These are phyloP conservation scores for Allygus modestus DNA, from an alignment of 2,888 invertebrate genomes.

Conservation along the genomic window DNA sequence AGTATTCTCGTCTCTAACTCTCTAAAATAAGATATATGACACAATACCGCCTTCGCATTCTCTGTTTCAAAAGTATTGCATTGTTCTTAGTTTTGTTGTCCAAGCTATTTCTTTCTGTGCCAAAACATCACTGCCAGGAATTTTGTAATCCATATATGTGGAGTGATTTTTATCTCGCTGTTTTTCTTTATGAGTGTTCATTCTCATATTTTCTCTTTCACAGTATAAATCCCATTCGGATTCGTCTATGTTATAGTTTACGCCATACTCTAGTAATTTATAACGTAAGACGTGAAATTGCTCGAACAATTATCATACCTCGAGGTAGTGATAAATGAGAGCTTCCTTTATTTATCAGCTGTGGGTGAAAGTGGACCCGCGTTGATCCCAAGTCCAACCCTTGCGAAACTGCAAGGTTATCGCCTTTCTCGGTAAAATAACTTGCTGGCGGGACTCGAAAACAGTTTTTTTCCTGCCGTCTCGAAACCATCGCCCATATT, in stretches of 20 bases:
- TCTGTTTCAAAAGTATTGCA: constrained; percentile 15
- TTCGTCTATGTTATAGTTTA: too few relatives aligned
- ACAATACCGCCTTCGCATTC: neutral
- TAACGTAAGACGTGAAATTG: too few relatives aligned
- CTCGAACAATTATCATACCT: too few relatives aligned
- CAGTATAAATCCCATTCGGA: too few relatives aligned
- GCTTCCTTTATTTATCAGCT: too few relatives aligned
- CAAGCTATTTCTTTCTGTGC: constrained; percentile 19
- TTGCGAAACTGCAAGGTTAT: constrained; percentile 3
- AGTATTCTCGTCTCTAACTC: too few relatives aligned
- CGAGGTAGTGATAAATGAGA: too few relatives aligned
- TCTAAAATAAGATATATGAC: neutral
- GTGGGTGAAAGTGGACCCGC: neutral
- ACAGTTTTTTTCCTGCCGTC: neutral
- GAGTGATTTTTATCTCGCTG: neutral
- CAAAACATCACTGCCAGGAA: constrained; percentile 25
- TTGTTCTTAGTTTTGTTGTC: constrained; percentile 14
- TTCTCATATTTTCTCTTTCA: too few relatives aligned
- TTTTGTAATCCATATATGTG: constrained; percentile 14
- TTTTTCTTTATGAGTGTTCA: too few relatives aligned
- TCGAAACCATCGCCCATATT: neutral
- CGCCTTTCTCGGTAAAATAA: neutral
- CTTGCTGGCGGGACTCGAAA: neutral
- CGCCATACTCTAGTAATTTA: too few relatives aligned
- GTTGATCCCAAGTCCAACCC: neutral